A percentile compares a stretch with the other conserved stretches of the same genome.
These are phyloP conservation scores for Meriones psammophilus DNA, from an alignment of 2,797 vertebrate species.

Conservation along the genomic window DNA sequence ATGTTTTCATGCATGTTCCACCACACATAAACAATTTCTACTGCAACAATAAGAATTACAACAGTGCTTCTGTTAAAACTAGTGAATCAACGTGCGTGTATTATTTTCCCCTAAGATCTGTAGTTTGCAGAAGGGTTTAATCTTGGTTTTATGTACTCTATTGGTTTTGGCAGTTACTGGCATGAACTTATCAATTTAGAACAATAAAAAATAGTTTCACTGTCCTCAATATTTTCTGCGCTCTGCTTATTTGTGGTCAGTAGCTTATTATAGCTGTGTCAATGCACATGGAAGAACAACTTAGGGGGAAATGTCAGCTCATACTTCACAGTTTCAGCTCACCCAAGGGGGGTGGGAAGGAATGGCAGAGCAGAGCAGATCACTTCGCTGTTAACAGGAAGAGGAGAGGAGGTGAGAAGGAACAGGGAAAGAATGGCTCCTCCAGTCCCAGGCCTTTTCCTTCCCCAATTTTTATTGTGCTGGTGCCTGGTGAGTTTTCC, in stretches of 20 bases:
- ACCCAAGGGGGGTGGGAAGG: background rate
- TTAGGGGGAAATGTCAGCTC: background rate
- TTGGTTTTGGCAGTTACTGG: background rate
- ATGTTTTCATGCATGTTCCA: background rate
- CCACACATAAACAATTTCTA: background rate
- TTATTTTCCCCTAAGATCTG: background rate
- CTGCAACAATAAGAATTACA: background rate
- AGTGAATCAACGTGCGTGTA: no score
- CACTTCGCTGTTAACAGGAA: background rate
- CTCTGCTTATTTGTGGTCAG: background rate
- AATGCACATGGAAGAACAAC: background rate
- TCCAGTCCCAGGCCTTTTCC: no score
- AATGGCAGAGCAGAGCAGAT: background rate
- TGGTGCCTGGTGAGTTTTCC: background rate
- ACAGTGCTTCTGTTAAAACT: background rate
- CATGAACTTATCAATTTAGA: background rate
- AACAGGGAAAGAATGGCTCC: background rate
- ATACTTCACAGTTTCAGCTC: background rate
- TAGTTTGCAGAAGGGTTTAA: background rate
- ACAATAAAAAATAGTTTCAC: background rate
- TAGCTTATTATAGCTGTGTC: background rate
- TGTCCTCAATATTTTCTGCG: background rate
- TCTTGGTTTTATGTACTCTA: background rate
- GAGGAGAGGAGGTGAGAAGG: background rate
- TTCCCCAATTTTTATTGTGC: background rate